Evolutionary conservation across 2,888 invertebrate genomes (phyloP).

Genomic region (Frankliniella intonsa): DNA sequence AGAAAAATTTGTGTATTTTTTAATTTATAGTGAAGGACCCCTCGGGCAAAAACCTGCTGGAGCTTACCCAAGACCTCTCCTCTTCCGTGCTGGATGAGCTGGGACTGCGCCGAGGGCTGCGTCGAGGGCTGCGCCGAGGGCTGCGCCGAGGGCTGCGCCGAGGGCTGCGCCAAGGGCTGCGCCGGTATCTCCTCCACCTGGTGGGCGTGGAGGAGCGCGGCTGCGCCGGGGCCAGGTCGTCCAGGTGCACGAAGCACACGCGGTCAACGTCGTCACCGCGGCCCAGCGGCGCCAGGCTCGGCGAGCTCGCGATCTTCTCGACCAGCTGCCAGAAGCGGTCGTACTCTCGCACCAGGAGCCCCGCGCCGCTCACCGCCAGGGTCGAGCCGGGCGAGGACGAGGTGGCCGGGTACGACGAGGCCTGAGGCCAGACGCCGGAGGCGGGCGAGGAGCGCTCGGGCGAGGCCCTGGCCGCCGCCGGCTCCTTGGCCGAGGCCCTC

Average conservation of each 20-base stretch:
- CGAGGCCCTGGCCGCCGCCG: background rate
- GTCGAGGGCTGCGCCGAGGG: background rate
- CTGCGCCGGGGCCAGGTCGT: background rate
- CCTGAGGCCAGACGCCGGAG: too few species aligned
- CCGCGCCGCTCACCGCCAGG: background rate
- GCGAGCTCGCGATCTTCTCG: slow-evolving; percentile 6
- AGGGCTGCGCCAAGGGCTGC: background rate
- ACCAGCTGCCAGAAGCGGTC: slow-evolving; percentile 21
- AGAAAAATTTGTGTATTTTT: too few species aligned
- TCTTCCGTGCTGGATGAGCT: background rate
- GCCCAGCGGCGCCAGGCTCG: background rate
- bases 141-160: background rate
- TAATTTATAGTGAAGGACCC: too few species aligned
- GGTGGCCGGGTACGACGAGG: background rate
- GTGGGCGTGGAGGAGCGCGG: background rate
- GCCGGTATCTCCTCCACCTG: background rate
- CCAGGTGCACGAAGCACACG: background rate
- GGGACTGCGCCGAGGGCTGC: background rate
- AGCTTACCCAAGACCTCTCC: too few species aligned
- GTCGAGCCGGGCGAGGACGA: background rate
- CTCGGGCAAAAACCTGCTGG: too few species aligned
- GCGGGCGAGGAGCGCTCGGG: too few species aligned
- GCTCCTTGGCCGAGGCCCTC: background rate
- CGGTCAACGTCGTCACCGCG: background rate
- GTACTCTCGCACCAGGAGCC: background rate